Evolutionary conservation across 1,140 invertebrate genomes (phyloP).

Genomic region (Lordiphosa mommai): DNA sequence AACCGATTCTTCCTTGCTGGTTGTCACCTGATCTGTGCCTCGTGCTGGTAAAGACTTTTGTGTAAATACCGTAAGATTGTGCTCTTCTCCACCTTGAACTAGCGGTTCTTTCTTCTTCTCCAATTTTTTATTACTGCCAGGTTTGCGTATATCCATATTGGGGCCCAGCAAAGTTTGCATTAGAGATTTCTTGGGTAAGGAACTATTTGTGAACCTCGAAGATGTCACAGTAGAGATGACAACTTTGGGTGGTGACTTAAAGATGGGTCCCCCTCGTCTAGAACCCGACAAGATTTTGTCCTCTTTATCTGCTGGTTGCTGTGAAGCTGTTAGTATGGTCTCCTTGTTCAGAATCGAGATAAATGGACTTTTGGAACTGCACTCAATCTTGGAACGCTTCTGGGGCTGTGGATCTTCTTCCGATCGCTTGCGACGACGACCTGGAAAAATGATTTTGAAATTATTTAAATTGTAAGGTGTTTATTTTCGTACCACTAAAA

Average conservation of each 20-base stretch:
- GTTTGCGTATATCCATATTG: constrained; percentile 12
- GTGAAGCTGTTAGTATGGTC: background rate
- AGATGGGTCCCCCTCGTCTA: too few species aligned
- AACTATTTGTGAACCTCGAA: too few species aligned
- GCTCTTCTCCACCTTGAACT: background rate
- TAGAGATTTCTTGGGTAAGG: constrained; percentile 11
- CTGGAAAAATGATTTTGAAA: background rate
- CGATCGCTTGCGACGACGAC: constrained; percentile 6
- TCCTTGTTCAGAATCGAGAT: constrained; percentile 23
- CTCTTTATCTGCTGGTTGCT: background rate
- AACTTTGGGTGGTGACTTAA: background rate
- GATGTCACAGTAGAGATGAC: too few species aligned
- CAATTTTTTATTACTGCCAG: constrained; percentile 6
- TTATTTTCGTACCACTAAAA: too few species aligned
- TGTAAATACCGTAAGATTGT: background rate
- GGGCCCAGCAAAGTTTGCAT: constrained; percentile 23
- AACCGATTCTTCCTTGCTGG: background rate
- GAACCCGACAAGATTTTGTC: background rate
- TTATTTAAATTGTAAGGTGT: too few species aligned
- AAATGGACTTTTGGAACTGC: background rate
- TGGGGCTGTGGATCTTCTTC: constrained; percentile 1
- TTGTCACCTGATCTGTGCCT: background rate
- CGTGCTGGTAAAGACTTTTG: constrained; percentile 4
- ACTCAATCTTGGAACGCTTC: constrained; percentile 13
- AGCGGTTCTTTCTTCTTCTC: background rate